A percentile compares a stretch with the other conserved stretches of the same genome.
Evolutionary conservation across 2,797 vertebrate species (phyloP).

Genomic region (Varecia variegata): DNA sequence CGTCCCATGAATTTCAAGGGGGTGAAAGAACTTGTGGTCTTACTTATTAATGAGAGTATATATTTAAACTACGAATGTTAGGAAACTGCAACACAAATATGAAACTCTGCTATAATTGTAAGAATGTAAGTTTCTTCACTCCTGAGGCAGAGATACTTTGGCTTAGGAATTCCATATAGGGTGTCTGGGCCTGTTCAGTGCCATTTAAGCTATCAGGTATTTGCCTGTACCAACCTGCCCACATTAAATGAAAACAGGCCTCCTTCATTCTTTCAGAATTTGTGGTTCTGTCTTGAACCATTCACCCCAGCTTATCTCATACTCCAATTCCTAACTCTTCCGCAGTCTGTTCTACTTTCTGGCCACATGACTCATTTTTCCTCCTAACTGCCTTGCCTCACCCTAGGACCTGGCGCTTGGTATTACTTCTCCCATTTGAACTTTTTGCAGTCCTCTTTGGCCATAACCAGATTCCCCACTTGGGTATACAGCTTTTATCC

Average conservation of each 20-base stretch:
- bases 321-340: constrained; percentile 53
- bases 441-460: not conserved
- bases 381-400: constrained; percentile 40
- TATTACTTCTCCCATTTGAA: constrained; percentile 29
- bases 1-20: not conserved
- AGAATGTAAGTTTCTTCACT: constrained; percentile 56
- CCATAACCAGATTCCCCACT: not conserved
- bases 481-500: not conserved
- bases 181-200: constrained; percentile 67
- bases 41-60: not conserved
- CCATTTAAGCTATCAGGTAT: constrained; percentile 65
- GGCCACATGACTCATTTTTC: constrained; percentile 61
- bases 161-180: constrained; percentile 36
- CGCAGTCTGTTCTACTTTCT: constrained; percentile 59
- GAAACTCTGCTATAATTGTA: constrained; percentile 54
- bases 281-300: constrained; percentile 67
- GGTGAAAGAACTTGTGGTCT: not conserved
- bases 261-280: constrained; percentile 72
- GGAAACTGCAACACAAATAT: constrained; percentile 42
- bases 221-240: constrained; percentile 75
- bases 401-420: constrained; percentile 15
- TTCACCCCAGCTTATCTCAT: constrained; percentile 69
- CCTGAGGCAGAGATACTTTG: constrained; percentile 46
- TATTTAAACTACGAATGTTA: constrained; percentile 39
- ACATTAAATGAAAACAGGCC: constrained; percentile 54